phyloP scores from a whole-genome alignment of 2,888 invertebrate species.

The Rhaphigaster nebulosa region DNA sequence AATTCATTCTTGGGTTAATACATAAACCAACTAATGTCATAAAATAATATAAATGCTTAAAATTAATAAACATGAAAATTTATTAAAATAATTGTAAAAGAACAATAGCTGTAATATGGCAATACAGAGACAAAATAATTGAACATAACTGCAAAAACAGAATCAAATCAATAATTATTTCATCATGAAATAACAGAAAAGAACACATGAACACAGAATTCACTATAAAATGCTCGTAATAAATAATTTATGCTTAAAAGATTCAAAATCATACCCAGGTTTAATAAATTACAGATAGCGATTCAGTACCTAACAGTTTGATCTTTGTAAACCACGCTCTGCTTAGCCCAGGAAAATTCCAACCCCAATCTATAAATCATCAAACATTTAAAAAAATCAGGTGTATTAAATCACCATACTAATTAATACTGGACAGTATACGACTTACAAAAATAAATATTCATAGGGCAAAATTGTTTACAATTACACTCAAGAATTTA shows the following conservation, averaged over 20 bases:
- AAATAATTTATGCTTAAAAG: slow-evolving; percentile 25
- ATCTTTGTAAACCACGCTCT: not conserved
- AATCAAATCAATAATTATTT: not conserved
- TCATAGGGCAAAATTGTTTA: slow-evolving; percentile 50
- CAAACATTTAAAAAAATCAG: slow-evolving; percentile 23
- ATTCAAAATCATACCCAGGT: slow-evolving; percentile 19
- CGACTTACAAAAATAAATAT: slow-evolving; percentile 57
- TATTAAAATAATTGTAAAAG: not conserved
- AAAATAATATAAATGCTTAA: not conserved
- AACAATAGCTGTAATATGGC: not conserved
- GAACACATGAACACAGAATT: not conserved
- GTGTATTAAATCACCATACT: slow-evolving; percentile 30
- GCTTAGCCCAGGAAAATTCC: slow-evolving; percentile 38
- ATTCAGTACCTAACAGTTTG: not conserved
- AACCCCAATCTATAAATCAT: not conserved
- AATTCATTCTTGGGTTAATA: not conserved
- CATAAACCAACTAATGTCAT: not conserved
- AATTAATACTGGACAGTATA: slow-evolving; percentile 57
- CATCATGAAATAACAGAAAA: not conserved
- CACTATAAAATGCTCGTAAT: not conserved
- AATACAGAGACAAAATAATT: not conserved
- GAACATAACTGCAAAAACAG: not conserved
- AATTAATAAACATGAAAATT: not conserved
- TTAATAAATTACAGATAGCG: not conserved
- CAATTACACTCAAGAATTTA: slow-evolving; percentile 47